Conservation (phyloP, 2,797 vertebrate species). For the Acipenser oxyrinchus region DNA sequence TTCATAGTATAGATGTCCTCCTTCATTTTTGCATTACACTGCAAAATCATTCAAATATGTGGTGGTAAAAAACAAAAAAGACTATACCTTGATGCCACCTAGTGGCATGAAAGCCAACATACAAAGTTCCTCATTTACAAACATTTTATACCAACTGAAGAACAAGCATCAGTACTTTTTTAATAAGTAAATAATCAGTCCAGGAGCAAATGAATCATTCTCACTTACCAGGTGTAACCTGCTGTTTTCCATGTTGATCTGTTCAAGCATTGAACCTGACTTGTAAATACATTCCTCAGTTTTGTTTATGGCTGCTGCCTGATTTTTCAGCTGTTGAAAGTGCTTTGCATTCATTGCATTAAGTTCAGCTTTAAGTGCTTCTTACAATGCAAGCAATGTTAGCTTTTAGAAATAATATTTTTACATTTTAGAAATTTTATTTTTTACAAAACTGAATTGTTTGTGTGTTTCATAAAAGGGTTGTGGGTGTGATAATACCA, state of each 20-base stretch:
- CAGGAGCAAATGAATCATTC: constrained; percentile 10
- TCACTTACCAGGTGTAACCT: constrained; percentile 45
- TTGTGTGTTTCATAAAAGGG: not conserved
- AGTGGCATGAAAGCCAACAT: too few species aligned
- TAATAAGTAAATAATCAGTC: not conserved
- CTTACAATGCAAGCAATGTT: constrained; percentile 25
- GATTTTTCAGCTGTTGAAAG: constrained; percentile 13
- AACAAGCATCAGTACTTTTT: not conserved
- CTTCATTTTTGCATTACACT: constrained; percentile 26
- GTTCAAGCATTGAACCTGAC: constrained; percentile 34
- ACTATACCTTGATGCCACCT: not conserved
- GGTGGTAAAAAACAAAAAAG: constrained; percentile 3
- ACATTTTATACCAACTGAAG: too few species aligned
- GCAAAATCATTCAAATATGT: not conserved
- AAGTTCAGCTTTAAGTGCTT: constrained; percentile 18
- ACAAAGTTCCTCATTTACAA: too few species aligned
- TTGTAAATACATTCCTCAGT: constrained; percentile 44
- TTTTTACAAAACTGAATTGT: constrained; percentile 4
- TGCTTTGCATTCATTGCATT: constrained; percentile 9
- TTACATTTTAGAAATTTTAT: not conserved
- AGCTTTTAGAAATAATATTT: not conserved
- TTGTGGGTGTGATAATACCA: not conserved
- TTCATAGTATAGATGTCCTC: constrained; percentile 27
- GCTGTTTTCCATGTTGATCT: constrained; percentile 41
- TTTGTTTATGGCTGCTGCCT: constrained; percentile 33